A percentile compares a stretch with the other conserved stretches of the same genome.
phyloP scores from a whole-genome alignment of 1,140 invertebrate species.

The Drosophila subobscura region DNA sequence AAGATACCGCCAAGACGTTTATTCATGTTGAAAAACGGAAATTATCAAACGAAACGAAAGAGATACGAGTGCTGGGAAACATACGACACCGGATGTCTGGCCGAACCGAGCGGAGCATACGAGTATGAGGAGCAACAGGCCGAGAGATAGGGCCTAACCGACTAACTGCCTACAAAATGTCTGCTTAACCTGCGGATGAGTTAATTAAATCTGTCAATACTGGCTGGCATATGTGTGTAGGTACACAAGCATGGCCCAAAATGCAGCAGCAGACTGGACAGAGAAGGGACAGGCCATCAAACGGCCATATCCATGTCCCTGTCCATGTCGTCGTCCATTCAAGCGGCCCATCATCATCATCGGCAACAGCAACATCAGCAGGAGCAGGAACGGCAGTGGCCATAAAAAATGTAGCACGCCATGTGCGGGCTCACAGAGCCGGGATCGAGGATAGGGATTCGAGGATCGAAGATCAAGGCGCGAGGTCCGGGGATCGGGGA shows the following conservation, averaged over 20 bases:
- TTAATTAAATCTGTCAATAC: constrained; percentile 83
- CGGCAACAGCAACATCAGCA: constrained; percentile 29
- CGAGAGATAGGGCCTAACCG: constrained; percentile 46
- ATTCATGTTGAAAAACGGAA: constrained; percentile 78
- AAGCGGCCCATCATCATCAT: constrained; percentile 68
- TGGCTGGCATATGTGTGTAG: constrained; percentile 35
- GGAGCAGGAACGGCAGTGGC: constrained; percentile 36
- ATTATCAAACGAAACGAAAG: constrained; percentile 75
- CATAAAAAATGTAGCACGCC: constrained; percentile 73
- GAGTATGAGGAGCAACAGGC: constrained; percentile 43
- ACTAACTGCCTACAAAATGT: constrained; percentile 75
- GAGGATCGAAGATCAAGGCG: constrained; percentile 25
- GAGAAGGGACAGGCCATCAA: constrained; percentile 52
- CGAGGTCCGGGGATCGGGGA: background rate
- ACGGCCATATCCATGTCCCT: constrained; percentile 65
- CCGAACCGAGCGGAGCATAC: constrained; percentile 25
- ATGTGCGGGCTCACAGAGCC: constrained; percentile 53
- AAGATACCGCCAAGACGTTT: constrained; percentile 23
- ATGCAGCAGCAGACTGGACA: constrained; percentile 21
- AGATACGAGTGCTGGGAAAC: constrained; percentile 67
- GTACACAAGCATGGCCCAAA: constrained; percentile 12
- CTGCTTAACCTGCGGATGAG: constrained; percentile 80
- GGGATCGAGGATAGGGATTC: constrained; percentile 9
- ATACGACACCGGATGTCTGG: constrained; percentile 80
- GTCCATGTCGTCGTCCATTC: constrained; percentile 70